Conservation (phyloP, 1,140 invertebrate genomes). For the Orchestia grillus region DNA sequence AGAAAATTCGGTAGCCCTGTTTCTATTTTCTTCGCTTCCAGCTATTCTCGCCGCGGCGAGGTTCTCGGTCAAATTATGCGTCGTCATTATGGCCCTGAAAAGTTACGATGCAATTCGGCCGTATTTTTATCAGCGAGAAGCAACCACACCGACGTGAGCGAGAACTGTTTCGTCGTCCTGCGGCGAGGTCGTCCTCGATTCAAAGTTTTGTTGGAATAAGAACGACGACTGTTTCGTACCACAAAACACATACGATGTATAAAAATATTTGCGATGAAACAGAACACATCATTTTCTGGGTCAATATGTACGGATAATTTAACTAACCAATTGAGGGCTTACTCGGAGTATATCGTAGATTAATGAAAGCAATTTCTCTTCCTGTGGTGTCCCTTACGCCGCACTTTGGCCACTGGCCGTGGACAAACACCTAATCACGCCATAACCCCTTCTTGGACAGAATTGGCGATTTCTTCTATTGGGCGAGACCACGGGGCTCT, state of each 20-base stretch:
- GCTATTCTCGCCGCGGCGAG: neutral
- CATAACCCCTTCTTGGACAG: neutral
- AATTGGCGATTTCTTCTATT: neutral
- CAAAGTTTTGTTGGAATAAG: neutral
- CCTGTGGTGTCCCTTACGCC: neutral
- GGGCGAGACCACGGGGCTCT: neutral
- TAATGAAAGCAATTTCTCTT: neutral
- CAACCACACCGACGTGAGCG: neutral
- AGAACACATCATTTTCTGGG: neutral
- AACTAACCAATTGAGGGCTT: neutral
- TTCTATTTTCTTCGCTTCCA: neutral
- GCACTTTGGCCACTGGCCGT: neutral
- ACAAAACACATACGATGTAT: neutral
- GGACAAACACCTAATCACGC: neutral
- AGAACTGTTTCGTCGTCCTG: neutral
- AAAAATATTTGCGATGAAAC: neutral
- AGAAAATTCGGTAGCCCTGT: neutral
- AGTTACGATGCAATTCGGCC: conserved; percentile 6
- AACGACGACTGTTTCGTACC: neutral
- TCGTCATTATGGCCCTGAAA: neutral
- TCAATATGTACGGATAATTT: neutral
- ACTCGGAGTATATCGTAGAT: neutral
- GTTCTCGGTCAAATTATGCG: neutral
- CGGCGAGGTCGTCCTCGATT: neutral
- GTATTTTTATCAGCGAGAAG: neutral